Conservation (phyloP, 1,140 invertebrate genomes). For the Drosophila carrolli region DNA sequence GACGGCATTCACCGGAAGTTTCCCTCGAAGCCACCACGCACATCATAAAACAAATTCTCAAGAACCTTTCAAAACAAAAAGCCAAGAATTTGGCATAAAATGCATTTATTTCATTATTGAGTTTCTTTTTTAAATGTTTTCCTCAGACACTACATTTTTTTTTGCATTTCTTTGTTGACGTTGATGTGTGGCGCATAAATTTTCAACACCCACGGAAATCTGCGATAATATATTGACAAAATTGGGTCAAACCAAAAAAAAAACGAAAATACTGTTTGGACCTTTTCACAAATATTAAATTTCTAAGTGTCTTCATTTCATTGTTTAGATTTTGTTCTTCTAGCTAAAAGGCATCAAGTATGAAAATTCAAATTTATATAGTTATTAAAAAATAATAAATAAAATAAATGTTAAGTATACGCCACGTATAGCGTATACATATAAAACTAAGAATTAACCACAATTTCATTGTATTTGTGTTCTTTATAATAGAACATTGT, state of each 20-base stretch:
- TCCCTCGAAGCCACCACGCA: slow-evolving; percentile 50
- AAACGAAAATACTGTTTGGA: background rate
- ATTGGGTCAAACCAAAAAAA: slow-evolving; percentile 64
- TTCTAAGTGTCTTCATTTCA: background rate
- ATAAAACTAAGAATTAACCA: too few relatives aligned
- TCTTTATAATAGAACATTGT: too few relatives aligned
- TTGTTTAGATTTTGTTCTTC: background rate
- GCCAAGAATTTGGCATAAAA: slow-evolving; percentile 68
- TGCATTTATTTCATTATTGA: slow-evolving; percentile 49
- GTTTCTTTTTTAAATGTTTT: slow-evolving; percentile 32
- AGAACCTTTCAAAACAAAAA: slow-evolving; percentile 28
- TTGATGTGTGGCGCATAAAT: slow-evolving; percentile 72
- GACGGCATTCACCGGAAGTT: slow-evolving; percentile 66
- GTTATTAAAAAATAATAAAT: too few relatives aligned
- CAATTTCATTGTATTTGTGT: too few relatives aligned
- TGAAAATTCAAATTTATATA: too few relatives aligned
- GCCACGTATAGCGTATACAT: too few relatives aligned
- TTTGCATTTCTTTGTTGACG: slow-evolving; percentile 73
- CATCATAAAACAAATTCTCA: slow-evolving; percentile 30
- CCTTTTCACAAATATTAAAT: slow-evolving; percentile 2
- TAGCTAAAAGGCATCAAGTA: too few relatives aligned
- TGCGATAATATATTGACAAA: slow-evolving; percentile 62
- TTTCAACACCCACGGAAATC: slow-evolving; percentile 45
- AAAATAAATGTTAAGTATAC: too few relatives aligned
- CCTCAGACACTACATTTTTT: slow-evolving; percentile 19